Evolutionary conservation across 2,797 vertebrate genomes (phyloP), one percentile per base, ranked within the genome.

Genomic region (Anabas testudineus): DNA sequence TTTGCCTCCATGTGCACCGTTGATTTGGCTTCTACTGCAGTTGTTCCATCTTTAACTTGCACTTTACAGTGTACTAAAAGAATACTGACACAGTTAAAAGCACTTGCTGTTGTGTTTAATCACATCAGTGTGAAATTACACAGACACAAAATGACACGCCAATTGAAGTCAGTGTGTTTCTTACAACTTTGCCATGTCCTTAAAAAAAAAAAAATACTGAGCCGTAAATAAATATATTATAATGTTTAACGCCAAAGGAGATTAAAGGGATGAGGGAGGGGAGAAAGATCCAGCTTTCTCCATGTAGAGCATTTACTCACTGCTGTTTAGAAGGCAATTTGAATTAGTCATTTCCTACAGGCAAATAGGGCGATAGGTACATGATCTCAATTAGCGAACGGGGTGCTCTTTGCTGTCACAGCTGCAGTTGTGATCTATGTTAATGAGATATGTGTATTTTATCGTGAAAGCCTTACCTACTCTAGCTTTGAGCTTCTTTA

Each of bases 341-440:
- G 15, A 66, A 59, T 60, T 37, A 62, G 58, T 79, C 65, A 75
- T 71, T 74, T 80, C 62, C 63, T 82, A 46, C 22, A 76, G 65
- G 71, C 72, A 64, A 82, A 74, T 1, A 72, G 42, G 39, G 41
- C 28, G 7, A 72, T 46, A 47, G 57, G 69, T 71, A 74, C 75
- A 80, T 67, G 69, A 87, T 84, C 69, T 78, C 75, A 80, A 77
- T 86, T 84, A 88, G 71, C 9, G 5, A 41, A 56, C 28, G 46
- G 24, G 32, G 32, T 54, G 73, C 55, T 59, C 66, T 61, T 58
- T 5, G 48, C 76, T 71, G 67, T 78, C 67, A 71, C 54, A 41
- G 59, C 72, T 69, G 53, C 34, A 59, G 30, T 45, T 66, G 63
- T 47, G 57, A 70, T 55, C 79, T 57, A 84, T 71, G 42, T 54